A percentile compares a stretch with the other conserved stretches of the same genome.
These are phyloP conservation scores for Julus scandinavius DNA, from an alignment of 2,888 invertebrate genomes.

Conservation along the genomic window DNA sequence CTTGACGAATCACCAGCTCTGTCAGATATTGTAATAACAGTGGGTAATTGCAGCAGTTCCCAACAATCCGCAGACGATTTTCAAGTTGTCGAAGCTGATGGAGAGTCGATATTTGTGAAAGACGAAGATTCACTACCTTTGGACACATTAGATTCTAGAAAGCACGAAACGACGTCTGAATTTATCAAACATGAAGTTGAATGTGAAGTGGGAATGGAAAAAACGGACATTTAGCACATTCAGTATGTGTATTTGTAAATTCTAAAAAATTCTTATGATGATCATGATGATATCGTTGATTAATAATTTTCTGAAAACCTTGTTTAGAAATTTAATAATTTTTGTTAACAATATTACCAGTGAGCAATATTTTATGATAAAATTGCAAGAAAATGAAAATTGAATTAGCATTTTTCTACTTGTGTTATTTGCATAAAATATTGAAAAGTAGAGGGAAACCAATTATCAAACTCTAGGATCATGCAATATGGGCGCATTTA, in stretches of 20 bases:
- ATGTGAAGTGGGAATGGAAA: background rate
- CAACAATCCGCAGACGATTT: background rate
- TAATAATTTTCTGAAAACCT: too few relatives aligned
- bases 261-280: background rate
- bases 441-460: too few relatives aligned
- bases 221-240: background rate
- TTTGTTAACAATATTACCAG: too few relatives aligned
- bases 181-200: constrained; percentile 11
- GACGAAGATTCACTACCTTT: background rate
- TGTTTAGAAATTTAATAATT: too few relatives aligned
- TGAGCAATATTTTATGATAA: too few relatives aligned
- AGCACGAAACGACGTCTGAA: background rate
- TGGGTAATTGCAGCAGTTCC: background rate
- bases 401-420: too few relatives aligned
- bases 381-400: too few relatives aligned
- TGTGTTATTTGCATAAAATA: too few relatives aligned
- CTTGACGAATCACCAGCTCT: too few relatives aligned
- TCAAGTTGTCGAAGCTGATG: background rate
- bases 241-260: background rate
- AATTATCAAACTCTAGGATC: too few relatives aligned
- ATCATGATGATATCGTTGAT: background rate
- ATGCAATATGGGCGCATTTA: too few relatives aligned
- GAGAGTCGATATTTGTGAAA: background rate
- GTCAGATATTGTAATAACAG: background rate
- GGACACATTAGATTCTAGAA: background rate